Percentiles rank a stretch among this genome's conserved stretches.
Conservation (phyloP, 1,140 invertebrate species). For the Drosophila nigromelanica region DNA sequence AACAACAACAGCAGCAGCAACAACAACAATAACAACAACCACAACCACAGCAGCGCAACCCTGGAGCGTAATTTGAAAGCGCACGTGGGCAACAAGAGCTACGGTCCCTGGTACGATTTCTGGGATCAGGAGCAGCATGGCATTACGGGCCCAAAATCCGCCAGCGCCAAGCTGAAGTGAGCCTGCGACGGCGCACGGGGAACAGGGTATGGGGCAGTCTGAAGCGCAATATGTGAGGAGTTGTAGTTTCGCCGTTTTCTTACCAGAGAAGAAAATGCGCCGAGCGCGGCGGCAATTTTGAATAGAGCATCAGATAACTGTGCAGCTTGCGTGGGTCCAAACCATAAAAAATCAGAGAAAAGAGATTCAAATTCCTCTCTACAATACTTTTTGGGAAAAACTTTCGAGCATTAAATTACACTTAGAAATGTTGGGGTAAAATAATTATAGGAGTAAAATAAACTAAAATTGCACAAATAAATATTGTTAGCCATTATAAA, state of each 20-base stretch:
- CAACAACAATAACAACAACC: constrained; percentile 55
- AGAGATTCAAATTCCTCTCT: not conserved
- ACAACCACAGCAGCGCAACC: constrained; percentile 70
- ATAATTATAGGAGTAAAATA: no score
- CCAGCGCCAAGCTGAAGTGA: constrained; percentile 78
- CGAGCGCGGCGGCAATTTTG: constrained; percentile 40
- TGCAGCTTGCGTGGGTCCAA: not conserved
- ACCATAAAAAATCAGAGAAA: not conserved
- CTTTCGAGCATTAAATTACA: no score
- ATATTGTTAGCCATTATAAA: no score
- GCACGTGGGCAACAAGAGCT: constrained; percentile 86
- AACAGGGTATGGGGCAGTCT: constrained; percentile 72
- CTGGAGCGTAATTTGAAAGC: constrained; percentile 68
- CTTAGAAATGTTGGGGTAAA: no score
- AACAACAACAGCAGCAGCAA: constrained; percentile 47
- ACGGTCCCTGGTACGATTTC: constrained; percentile 94
- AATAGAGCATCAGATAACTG: constrained; percentile 3
- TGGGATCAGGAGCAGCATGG: constrained; percentile 86
- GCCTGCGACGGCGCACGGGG: not conserved
- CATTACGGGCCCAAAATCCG: constrained; percentile 56
- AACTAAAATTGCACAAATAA: no score
- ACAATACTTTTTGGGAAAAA: no score
- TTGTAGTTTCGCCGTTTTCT: constrained; percentile 82
- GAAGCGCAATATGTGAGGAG: not conserved
- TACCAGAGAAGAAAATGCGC: constrained; percentile 72